Evolutionary conservation across 2,888 invertebrate species (phyloP).

Genomic region (Xanthia togata): DNA sequence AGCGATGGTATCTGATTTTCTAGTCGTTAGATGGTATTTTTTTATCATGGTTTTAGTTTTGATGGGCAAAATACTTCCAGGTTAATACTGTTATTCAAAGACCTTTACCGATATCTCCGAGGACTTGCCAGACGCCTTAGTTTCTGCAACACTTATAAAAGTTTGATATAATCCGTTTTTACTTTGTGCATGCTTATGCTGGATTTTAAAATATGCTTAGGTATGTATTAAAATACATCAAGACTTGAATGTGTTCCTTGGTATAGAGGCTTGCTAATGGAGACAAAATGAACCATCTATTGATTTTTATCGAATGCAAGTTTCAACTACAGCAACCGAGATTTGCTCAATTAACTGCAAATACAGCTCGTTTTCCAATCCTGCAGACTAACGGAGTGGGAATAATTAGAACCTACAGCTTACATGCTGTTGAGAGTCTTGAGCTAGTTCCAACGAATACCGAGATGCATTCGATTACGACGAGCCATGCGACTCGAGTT

Average conservation of each 20-base stretch:
- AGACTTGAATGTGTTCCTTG: neutral
- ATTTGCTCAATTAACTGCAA: constrained; percentile 57
- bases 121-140: neutral
- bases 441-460: constrained; percentile 59
- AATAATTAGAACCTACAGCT: constrained; percentile 64
- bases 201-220: neutral
- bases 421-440: constrained; percentile 59
- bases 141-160: neutral
- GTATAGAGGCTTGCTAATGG: neutral
- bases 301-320: constrained; percentile 14
- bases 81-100: neutral
- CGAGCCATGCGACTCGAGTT: constrained; percentile 42
- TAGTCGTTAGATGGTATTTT: constrained; percentile 34
- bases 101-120: neutral
- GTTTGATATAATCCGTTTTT: neutral
- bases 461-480: constrained; percentile 56
- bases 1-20: constrained; percentile 62
- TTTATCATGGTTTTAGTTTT: neutral
- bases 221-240: neutral
- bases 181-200: neutral
- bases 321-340: constrained; percentile 33
- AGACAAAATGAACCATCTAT: constrained; percentile 23
- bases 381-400: constrained; percentile 54
- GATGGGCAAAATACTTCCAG: neutral
- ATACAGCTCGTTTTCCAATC: constrained; percentile 56